phyloP scores from a whole-genome alignment of 2,113 vertebrate genomes.

The Cyanoramphus novaezelandiae region DNA sequence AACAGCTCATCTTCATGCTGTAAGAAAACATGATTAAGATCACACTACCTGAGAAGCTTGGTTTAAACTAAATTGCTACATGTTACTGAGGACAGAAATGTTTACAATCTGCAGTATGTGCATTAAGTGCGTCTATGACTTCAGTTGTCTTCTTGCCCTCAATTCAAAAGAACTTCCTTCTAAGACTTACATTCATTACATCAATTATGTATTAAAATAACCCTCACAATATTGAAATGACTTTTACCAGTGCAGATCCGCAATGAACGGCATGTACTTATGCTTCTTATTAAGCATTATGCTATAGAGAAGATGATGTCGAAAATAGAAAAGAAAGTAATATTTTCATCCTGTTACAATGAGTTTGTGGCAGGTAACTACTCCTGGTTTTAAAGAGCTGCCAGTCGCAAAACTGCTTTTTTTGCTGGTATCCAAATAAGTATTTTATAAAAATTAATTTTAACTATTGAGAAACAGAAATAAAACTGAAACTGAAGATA shows the following conservation, averaged over 20 bases:
- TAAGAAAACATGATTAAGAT: conserved; percentile 11
- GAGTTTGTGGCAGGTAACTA: neutral
- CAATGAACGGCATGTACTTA: neutral
- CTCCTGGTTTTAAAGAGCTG: neutral
- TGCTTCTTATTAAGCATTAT: neutral
- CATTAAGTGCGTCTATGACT: neutral
- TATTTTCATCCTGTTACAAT: neutral
- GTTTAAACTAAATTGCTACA: neutral
- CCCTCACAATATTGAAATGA: neutral
- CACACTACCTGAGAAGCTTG: neutral
- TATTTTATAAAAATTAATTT: neutral
- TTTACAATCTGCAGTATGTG: neutral
- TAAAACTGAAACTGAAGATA: neutral
- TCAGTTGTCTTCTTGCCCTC: conserved; percentile 27
- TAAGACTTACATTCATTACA: neutral
- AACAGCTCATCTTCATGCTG: neutral
- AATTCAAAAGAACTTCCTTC: conserved; percentile 41
- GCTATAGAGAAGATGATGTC: neutral
- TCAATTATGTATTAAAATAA: neutral
- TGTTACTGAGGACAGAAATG: neutral
- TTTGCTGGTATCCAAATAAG: neutral
- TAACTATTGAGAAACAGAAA: neutral
- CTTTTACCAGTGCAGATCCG: neutral
- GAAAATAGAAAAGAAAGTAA: neutral
- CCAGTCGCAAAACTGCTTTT: rapidly evolving